A percentile compares a stretch with the other conserved stretches of the same genome.
phyloP scores from a whole-genome alignment of 23 tunicate species.

The Ciona savignyi region DNA sequence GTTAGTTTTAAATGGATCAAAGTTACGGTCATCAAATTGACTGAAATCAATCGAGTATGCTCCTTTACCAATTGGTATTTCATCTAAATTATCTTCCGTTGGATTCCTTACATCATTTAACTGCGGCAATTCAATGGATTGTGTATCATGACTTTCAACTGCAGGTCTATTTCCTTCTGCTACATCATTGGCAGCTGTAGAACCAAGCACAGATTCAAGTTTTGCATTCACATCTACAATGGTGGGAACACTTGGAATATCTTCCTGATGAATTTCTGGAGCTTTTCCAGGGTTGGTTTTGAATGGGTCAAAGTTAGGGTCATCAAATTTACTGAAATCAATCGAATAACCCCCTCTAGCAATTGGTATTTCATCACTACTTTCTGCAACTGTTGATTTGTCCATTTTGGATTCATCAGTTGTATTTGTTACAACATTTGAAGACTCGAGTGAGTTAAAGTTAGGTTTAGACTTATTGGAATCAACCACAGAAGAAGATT shows the following conservation, averaged over 20 bases:
- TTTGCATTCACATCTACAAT: no score
- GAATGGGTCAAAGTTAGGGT: background rate
- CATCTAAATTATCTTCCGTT: no score
- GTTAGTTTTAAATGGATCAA: slow-evolving; percentile 56
- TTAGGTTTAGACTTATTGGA: no score
- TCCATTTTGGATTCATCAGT: no score
- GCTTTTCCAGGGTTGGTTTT: slow-evolving; percentile 1
- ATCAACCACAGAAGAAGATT: no score
- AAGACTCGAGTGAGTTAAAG: no score
- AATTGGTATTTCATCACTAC: background rate
- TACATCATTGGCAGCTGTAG: no score
- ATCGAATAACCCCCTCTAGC: background rate
- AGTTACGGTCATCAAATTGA: slow-evolving; percentile 44
- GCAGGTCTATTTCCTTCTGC: background rate
- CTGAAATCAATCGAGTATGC: slow-evolving; percentile 63
- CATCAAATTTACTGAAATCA: slow-evolving; percentile 8
- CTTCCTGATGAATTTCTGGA: background rate
- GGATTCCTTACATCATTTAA: no score
- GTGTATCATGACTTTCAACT: background rate
- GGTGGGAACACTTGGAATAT: no score
- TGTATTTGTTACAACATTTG: no score
- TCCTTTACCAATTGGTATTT: no score
- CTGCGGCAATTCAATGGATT: background rate
- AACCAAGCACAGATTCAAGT: no score
- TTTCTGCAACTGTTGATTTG: background rate